Conservation (phyloP, 1,140 invertebrate genomes). For the Drosophila burlai region DNA sequence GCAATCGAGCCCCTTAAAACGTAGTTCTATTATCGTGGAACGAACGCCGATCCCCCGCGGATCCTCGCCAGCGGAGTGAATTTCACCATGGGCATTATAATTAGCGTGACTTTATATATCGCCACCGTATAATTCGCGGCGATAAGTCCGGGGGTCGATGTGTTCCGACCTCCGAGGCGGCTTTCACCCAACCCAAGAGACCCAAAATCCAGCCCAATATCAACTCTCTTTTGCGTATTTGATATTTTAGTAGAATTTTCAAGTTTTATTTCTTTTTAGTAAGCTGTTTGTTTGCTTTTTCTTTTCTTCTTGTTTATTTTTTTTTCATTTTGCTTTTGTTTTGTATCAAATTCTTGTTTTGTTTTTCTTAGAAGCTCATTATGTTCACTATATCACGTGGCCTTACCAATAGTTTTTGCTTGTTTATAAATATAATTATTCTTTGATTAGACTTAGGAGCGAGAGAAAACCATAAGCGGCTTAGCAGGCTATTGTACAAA, state of each 20-base stretch:
- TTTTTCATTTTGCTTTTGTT: slow-evolving; percentile 19
- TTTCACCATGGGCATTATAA: slow-evolving; percentile 42
- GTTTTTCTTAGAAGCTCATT: slow-evolving; percentile 75
- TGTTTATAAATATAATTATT: slow-evolving; percentile 44
- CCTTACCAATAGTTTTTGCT: slow-evolving; percentile 64
- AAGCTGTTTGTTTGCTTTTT: slow-evolving; percentile 62
- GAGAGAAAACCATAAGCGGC: slow-evolving; percentile 55
- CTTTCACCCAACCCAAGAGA: slow-evolving; percentile 30
- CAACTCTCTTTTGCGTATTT: slow-evolving; percentile 52
- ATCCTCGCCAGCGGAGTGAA: slow-evolving; percentile 15
- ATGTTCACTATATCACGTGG: slow-evolving; percentile 81
- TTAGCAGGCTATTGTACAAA: slow-evolving; percentile 54
- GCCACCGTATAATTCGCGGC: slow-evolving; percentile 21
- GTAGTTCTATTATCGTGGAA: slow-evolving; percentile 22
- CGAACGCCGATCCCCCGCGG: slow-evolving; percentile 4
- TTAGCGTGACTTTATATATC: slow-evolving; percentile 20
- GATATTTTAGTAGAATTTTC: slow-evolving; percentile 73
- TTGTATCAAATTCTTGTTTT: slow-evolving; percentile 62
- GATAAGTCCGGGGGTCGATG: slow-evolving; percentile 34
- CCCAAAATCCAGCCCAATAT: slow-evolving; percentile 5
- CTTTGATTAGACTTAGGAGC: slow-evolving; percentile 58
- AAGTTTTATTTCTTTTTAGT: slow-evolving; percentile 78
- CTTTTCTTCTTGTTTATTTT: slow-evolving; percentile 41
- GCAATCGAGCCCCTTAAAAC: slow-evolving; percentile 34
- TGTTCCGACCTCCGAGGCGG: slow-evolving; percentile 19